Conservation (phyloP, 35 echinoderm and acorn worm species). For the Ophioderma brevispina region DNA sequence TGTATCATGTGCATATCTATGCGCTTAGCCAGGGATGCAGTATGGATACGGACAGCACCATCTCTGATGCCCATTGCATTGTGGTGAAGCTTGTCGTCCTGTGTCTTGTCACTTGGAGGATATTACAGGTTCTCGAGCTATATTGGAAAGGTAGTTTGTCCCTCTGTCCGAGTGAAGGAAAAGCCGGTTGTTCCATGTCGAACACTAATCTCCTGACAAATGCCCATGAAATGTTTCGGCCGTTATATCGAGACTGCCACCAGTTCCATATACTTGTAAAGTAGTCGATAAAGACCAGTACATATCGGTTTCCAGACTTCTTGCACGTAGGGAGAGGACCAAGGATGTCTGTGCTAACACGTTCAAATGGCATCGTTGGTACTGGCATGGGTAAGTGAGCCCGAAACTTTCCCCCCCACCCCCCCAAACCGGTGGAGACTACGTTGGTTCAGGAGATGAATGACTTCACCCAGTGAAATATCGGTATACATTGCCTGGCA, state of each 20-base stretch:
- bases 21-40: constrained; percentile 22
- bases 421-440: too few relatives aligned
- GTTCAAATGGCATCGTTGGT: too few relatives aligned
- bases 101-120: constrained; percentile 3
- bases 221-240: constrained; percentile 8
- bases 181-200: constrained; percentile 21
- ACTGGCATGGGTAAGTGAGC: too few relatives aligned
- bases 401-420: too few relatives aligned
- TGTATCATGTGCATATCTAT: background rate
- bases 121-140: constrained; percentile 14
- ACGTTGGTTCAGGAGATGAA: too few relatives aligned
- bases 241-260: constrained; percentile 3
- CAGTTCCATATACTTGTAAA: constrained; percentile 58
- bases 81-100: constrained; percentile 29
- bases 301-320: background rate
- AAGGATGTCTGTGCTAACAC: background rate
- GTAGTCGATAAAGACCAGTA: constrained; percentile 36
- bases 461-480: too few relatives aligned
- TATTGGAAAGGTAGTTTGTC: constrained; percentile 39
- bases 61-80: constrained; percentile 35
- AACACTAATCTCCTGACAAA: constrained; percentile 29
- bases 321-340: background rate
- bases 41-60: constrained; percentile 40
- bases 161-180: constrained; percentile 39
- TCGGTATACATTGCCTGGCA: too few relatives aligned